Conservation (phyloP, 2,888 invertebrate species). For the Leptopilina drosophilae region DNA sequence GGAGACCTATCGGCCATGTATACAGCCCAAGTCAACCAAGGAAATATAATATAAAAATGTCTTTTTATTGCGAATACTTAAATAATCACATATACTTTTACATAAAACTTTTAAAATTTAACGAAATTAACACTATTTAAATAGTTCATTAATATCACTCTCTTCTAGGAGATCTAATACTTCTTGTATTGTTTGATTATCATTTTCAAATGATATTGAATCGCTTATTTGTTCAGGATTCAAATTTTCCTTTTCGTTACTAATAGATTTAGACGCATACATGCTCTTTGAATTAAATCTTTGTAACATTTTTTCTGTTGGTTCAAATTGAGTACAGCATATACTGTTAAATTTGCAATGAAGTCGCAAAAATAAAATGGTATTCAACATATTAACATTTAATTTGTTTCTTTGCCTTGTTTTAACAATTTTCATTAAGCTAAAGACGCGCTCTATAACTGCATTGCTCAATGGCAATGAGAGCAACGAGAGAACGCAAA, state of each 20-base stretch:
- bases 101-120: not conserved
- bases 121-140: not conserved
- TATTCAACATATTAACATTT: not conserved
- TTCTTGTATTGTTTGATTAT: not conserved
- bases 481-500: not conserved
- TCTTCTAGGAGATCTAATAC: constrained; percentile 1
- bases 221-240: not conserved
- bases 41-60: not conserved
- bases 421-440: not conserved
- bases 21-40: too few relatives aligned
- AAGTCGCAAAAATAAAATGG: not conserved
- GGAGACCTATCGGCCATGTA: too few relatives aligned
- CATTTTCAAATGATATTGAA: not conserved
- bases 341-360: not conserved
- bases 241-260: not conserved
- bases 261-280: not conserved
- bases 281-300: not conserved
- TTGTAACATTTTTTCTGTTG: not conserved
- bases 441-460: not conserved
- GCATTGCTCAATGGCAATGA: not conserved
- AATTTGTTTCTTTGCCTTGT: not conserved
- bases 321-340: not conserved
- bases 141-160: not conserved
- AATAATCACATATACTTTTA: not conserved
- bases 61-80: not conserved